Evolutionary conservation across 2,797 vertebrate species (phyloP).

Genomic region (Coranthus polyacanthus): DNA sequence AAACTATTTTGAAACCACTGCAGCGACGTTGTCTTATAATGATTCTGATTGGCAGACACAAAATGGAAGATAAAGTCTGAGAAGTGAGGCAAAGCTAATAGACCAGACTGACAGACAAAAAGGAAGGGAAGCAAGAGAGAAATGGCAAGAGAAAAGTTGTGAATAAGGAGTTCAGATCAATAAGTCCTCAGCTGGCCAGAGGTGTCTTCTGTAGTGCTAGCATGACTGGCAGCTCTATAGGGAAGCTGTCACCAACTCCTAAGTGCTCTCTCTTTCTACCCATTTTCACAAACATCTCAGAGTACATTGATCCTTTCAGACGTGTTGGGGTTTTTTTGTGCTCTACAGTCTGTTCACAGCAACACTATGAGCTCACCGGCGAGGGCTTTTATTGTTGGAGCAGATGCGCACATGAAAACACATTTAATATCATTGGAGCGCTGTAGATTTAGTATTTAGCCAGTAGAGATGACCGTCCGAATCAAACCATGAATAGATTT

Average conservation of each 20-base stretch:
- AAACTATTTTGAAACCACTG: background rate
- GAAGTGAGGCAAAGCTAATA: slow-evolving; percentile 36
- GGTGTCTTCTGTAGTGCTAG: slow-evolving; percentile 70
- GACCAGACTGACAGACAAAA: slow-evolving; percentile 46
- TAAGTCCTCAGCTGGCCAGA: slow-evolving; percentile 67
- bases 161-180: slow-evolving; percentile 70
- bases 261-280: slow-evolving; percentile 73
- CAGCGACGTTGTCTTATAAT: slow-evolving; percentile 23
- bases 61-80: slow-evolving; percentile 35
- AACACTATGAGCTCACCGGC: slow-evolving; percentile 4
- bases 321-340: slow-evolving; percentile 50
- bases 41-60: slow-evolving; percentile 18
- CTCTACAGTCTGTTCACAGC: slow-evolving; percentile 27
- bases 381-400: slow-evolving; percentile 30
- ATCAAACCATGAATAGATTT: slow-evolving; percentile 68
- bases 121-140: slow-evolving; percentile 35
- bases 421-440: background rate
- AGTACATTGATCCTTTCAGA: slow-evolving; percentile 69
- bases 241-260: slow-evolving; percentile 79
- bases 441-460: slow-evolving; percentile 27
- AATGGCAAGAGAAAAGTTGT: slow-evolving; percentile 38
- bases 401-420: slow-evolving; percentile 20
- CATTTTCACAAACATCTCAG: slow-evolving; percentile 77
- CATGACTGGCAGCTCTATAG: slow-evolving; percentile 81
- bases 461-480: no score